Percentiles rank a stretch among this genome's conserved stretches.
Evolutionary conservation across 2,888 invertebrate genomes (phyloP).

Genomic region (Halictus quadricinctus): DNA sequence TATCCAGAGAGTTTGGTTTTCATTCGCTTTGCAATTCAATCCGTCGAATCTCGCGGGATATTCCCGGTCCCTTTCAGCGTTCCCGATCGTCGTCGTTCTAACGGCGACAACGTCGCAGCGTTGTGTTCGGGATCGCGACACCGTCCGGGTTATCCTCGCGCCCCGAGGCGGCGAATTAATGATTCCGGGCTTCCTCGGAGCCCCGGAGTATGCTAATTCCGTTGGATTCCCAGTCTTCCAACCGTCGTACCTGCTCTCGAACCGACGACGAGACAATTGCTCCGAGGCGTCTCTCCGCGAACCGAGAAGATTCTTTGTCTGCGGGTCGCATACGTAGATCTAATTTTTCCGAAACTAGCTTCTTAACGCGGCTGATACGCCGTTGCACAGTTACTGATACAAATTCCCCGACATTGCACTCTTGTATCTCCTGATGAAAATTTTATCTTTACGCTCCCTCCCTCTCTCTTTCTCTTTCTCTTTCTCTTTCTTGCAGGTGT

Average conservation of each 20-base stretch:
- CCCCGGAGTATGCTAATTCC: constrained; percentile 63
- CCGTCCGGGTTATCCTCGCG: constrained; percentile 43
- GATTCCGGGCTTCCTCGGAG: constrained; percentile 49
- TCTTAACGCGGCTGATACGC: not conserved
- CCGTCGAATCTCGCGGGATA: constrained; percentile 56
- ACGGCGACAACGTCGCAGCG: constrained; percentile 22
- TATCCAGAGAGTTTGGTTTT: constrained; percentile 67
- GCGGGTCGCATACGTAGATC: not conserved
- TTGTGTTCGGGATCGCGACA: constrained; percentile 35
- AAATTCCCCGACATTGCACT: not conserved
- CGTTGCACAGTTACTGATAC: not conserved
- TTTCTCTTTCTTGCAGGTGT: not conserved
- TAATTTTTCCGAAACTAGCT: not conserved
- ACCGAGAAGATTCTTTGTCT: constrained; percentile 3
- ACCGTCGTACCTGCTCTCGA: constrained; percentile 26
- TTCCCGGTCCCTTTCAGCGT: constrained; percentile 41
- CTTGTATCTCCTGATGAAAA: not conserved
- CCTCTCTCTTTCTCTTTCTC: not conserved
- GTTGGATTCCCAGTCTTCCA: constrained; percentile 52
- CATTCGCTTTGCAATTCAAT: constrained; percentile 77
- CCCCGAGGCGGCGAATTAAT: constrained; percentile 61
- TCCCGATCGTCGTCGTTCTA: constrained; percentile 32
- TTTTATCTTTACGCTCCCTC: not conserved
- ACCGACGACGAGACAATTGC: constrained; percentile 57
- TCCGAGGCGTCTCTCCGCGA: constrained; percentile 16